Base-by-base conservation (phyloP, 2,797 vertebrate species). In the Periparus ater region DNA sequence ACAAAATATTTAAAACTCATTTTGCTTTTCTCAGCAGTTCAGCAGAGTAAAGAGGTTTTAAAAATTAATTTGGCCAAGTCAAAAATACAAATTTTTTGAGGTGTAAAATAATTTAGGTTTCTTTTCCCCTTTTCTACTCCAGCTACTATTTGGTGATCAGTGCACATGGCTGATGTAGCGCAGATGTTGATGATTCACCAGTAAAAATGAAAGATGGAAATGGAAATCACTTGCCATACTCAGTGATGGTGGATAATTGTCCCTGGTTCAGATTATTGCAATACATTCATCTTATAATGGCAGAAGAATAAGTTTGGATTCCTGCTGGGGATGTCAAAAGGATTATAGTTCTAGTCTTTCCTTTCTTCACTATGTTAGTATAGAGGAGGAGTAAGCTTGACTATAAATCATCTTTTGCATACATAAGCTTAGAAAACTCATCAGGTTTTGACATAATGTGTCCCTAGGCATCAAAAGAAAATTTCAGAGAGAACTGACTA, bases 401-500 rank as follows among this genome's bases (percentile, higher is more conserved):
- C 47, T 77, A 18, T 34, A 89, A 76, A 79, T 72, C 22, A 53
- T 54, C 34, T 77, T 86, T 58, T 77, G 47, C 80, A 38, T 70
- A 45, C 20, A 26, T 23, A 83, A 75, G 21, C 34, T 67, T 66
- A 68, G 50, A 80, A 30, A 42, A 80, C 51, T 89, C 54, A n/a
- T 76, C 65, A 85, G 47, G 38, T 89, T 96, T 88, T 89, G 81
- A 88, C 67, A 81, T 51, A 60, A 76, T 30, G 40, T 27, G 61
- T 93, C 88, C 79, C 88, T 70, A 75, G 77, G 61, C 73, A 84
- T 75, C 30, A 58, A 72, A 78, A 80, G 55, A 93, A 90, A 72
- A 91, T 58, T 89, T 97, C 76, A 71, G 88, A 85, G n/a, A 83
- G 48, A 54, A 65, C 88, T 73, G 38, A 48, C 42, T 92, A 23